A percentile compares a stretch with the other conserved stretches of the same genome.
Conservation (phyloP, 2,113 vertebrate species). For the Grammomys surdaster region DNA sequence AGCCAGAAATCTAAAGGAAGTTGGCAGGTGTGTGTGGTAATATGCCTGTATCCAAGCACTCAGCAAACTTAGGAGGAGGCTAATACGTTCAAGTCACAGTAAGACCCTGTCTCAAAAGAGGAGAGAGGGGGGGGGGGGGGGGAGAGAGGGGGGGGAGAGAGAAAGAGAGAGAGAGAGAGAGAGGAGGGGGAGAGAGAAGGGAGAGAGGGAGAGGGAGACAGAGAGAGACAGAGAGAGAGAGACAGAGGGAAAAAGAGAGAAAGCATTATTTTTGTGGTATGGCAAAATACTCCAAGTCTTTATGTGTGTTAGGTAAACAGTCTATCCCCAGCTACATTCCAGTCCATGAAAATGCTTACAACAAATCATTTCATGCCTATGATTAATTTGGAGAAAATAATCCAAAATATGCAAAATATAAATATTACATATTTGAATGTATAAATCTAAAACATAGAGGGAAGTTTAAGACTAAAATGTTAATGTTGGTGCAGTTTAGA, state of each 20-base stretch:
- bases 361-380: background rate
- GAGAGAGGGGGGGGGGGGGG: too few relatives aligned
- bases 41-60: too few relatives aligned
- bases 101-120: background rate
- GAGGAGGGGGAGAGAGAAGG: too few relatives aligned
- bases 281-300: too few relatives aligned
- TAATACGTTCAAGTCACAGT: background rate
- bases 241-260: too few relatives aligned
- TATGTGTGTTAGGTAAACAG: background rate
- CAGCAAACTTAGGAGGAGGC: background rate
- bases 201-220: background rate
- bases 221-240: too few relatives aligned
- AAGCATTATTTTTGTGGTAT: too few relatives aligned
- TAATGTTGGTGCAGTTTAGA: conserved; percentile 37
- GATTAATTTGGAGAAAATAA: conserved; percentile 14
- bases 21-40: background rate
- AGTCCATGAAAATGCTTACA: background rate
- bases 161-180: too few relatives aligned
- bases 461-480: background rate
- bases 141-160: background rate
- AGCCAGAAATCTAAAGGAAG: background rate
- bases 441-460: background rate
- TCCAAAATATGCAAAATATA: background rate
- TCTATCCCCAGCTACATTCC: background rate
- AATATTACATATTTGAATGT: background rate